Conservation (phyloP, 2,797 vertebrate genomes). For the Pterois miles region DNA sequence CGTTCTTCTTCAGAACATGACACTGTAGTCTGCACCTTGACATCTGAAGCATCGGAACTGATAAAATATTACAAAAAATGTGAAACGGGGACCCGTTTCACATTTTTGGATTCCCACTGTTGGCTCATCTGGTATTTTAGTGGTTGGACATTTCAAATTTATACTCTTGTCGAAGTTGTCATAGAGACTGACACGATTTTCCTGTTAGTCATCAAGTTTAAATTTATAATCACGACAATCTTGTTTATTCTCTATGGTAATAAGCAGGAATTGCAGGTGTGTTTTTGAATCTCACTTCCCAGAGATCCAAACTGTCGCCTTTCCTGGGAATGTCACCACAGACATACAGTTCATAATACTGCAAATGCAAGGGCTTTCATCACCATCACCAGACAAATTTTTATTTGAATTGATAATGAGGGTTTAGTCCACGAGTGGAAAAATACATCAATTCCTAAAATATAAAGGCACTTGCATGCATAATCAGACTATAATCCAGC, state of each 20-base stretch:
- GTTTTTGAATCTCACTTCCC: not conserved
- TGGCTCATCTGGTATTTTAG: not conserved
- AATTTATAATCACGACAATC: not conserved
- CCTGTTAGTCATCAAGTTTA: not conserved
- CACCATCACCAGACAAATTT: too few species aligned
- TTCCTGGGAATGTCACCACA: not conserved
- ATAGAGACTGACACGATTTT: not conserved
- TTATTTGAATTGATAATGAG: slow-evolving; percentile 6
- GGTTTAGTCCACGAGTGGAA: not conserved
- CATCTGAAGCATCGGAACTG: not conserved
- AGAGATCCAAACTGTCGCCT: not conserved
- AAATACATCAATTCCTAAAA: not conserved
- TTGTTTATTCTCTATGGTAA: not conserved
- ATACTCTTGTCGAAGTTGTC: not conserved
- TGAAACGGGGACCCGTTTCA: too few species aligned
- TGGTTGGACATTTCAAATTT: slow-evolving; percentile 7
- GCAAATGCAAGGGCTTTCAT: not conserved
- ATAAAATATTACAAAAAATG: not conserved
- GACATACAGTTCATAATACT: not conserved
- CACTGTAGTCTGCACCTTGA: not conserved
- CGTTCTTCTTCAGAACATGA: not conserved
- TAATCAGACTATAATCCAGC: slow-evolving; percentile 6
- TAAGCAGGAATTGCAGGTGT: not conserved
- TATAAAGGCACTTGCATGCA: not conserved
- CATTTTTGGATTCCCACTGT: not conserved